Base-by-base conservation (phyloP, 2,888 invertebrate species). In the Melanostoma mellinum region DNA sequence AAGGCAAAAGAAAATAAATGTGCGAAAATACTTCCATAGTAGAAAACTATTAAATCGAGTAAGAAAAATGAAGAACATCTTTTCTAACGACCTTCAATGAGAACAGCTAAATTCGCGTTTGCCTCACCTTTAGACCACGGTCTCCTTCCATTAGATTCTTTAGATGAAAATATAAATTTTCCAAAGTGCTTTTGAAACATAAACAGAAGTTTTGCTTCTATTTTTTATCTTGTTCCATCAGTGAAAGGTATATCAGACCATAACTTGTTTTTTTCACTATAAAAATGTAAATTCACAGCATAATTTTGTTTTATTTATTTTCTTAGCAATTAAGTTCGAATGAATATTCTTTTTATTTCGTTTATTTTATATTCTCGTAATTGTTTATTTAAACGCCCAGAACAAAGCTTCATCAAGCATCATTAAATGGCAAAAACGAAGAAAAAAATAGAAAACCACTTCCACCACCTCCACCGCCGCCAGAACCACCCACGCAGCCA, bases 361-460 rank as follows among this genome's bases (percentile, higher is more conserved):
- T 61, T 75, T 75, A 61, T 80, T 75, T 69, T 69, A 76, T 65
- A 53, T 46, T 67, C 60, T 63, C 44, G 65, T 81, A 76, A 76
- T 65, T 76, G 71, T 81, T 81, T 81, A 76, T 72, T 81, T 81
- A 81, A 80, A 80, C 80, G 56, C n/a, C 38, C 50, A 40, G 33
- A 56, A 63, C 55, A 75, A 56, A 63, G 61, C 60, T 52, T 50
- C 44, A 50, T 42, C 50, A 6, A 44, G 63, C 63, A 52, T 38
- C 38, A 63, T 58, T 63, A 44, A 52, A 53, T 50, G 50, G 6
- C 65, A 50, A 33, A 9, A 33, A 9, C 2, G 8, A 33, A 58
- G 3, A 32, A 42, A 58, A 38, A 10, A 42, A 60, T 33, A 60
- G 42, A 33, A n/a, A 56, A 50, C n/a, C 20, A 55, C 65, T 8